Conservation (phyloP, 2,888 invertebrate species). For the Pandemis corylana region DNA sequence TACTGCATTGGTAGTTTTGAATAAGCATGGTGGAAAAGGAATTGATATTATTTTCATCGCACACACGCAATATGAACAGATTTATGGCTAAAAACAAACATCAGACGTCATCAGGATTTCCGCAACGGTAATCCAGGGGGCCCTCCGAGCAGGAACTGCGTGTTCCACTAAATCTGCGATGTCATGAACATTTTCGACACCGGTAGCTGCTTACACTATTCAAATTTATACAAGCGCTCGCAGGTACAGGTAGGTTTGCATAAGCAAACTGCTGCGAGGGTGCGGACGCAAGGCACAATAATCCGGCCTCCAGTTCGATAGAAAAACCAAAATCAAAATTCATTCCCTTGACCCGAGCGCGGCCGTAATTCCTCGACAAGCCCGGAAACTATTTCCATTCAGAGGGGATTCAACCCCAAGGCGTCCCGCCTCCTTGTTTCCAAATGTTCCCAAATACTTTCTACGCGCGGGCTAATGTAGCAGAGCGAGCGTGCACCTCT, state of each 20-base stretch:
- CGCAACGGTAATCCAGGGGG: constrained; percentile 39
- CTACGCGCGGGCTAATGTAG: constrained; percentile 45
- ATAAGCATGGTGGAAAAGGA: neutral
- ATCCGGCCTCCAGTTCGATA: constrained; percentile 62
- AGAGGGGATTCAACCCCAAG: constrained; percentile 68
- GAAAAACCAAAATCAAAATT: constrained; percentile 81
- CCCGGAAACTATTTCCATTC: constrained; percentile 80
- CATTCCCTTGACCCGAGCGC: constrained; percentile 74
- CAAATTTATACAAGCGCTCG: constrained; percentile 64
- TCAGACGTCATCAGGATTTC: constrained; percentile 42
- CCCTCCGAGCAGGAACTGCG: constrained; percentile 24
- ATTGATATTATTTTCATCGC: constrained; percentile 10
- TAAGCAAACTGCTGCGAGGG: constrained; percentile 60
- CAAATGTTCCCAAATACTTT: constrained; percentile 63
- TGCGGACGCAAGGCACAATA: constrained; percentile 62
- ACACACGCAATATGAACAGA: constrained; percentile 26
- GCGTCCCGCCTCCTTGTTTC: constrained; percentile 61
- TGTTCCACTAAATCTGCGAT: constrained; percentile 37
- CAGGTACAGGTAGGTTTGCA: constrained; percentile 64
- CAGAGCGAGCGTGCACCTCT: constrained; percentile 27
- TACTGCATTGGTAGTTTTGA: neutral
- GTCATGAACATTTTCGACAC: constrained; percentile 42
- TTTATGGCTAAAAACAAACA: constrained; percentile 35
- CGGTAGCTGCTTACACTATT: constrained; percentile 61
- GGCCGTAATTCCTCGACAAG: constrained; percentile 68